Percentiles rank a stretch among this genome's conserved stretches.
These are phyloP conservation scores for Siderastrea radians DNA, from an alignment of 92 coral and sea anemone genomes.

Conservation along the genomic window DNA sequence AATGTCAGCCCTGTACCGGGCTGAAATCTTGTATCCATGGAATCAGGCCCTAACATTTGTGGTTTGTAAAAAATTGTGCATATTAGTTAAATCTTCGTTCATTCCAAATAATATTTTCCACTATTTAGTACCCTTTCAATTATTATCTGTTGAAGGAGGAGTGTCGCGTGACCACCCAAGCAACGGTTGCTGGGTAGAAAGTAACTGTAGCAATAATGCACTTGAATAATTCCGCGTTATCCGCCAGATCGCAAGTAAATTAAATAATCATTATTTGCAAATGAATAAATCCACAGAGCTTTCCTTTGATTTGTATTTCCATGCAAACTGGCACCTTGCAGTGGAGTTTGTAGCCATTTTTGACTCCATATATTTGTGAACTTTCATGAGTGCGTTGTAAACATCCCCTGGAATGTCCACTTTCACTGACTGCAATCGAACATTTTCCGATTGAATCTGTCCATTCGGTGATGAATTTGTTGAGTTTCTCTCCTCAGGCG, in stretches of 20 bases:
- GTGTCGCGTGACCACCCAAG: too few relatives aligned
- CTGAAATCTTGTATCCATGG: too few relatives aligned
- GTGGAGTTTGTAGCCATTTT: neutral
- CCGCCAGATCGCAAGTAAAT: neutral
- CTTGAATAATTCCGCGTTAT: neutral
- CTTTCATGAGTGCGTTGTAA: conserved; percentile 15
- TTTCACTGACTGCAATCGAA: neutral
- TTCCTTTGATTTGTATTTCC: conserved; percentile 16
- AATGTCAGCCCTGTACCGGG: too few relatives aligned
- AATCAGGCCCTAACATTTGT: too few relatives aligned
- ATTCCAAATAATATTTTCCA: too few relatives aligned
- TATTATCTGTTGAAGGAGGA: too few relatives aligned
- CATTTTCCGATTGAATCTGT: neutral
- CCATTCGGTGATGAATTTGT: neutral
- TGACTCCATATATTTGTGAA: conserved; percentile 23
- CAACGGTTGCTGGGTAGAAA: too few relatives aligned
- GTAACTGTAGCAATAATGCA: neutral
- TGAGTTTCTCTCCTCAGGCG: neutral
- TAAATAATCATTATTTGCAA: conserved; percentile 2
- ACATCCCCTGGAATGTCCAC: conserved; percentile 18
- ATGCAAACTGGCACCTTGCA: conserved; percentile 28
- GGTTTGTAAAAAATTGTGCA: too few relatives aligned
- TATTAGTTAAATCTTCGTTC: too few relatives aligned
- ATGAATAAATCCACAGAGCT: conserved; percentile 14
- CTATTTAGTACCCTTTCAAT: too few relatives aligned